Base-by-base conservation (phyloP, 2,888 invertebrate species). In the Gisinianus flammeolus region DNA sequence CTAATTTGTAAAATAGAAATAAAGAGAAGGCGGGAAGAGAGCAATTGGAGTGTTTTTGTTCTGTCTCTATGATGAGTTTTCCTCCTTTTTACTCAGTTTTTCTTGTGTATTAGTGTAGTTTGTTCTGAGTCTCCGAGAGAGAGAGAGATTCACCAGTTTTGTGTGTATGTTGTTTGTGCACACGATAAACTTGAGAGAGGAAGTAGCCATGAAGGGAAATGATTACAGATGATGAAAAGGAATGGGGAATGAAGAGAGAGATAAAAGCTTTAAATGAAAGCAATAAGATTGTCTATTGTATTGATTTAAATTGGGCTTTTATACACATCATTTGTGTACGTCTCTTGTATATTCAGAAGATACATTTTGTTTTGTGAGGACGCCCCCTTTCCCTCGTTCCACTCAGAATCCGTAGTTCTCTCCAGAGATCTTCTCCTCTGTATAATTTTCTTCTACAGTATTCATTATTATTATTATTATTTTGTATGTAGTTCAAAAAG, bases 211-310 rank as follows among this genome's bases (percentile, higher is more conserved):
- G 58, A 62, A 26, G 16, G 62, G 12, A 26, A 26, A 62, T 62
- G 5, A 26, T 62, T 62, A 62, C 26, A 26, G 62, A 62, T 62
- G 54, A 54, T 54, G 62, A 62, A 62, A 26, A 62, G 62, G 62
- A 62, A 62, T 62, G 24, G 62, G 8, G 22, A 62, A 62, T 62
- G 62, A 26, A 6, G 28, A 26, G 6, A 8, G 26, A 28, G 62
- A 62, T 26, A n/a, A n/a, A 54, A 12, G 16, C 6, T 54, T n/a
- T n/a, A n/a, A n/a, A n/a, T n/a, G n/a, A n/a, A 10, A 26, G 12
- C 26, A 62, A 28, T 28, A 26, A 26, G 62, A 62, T 58, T 58
- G n/a, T n/a, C 6, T 6, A 62, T 62, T 62, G 26, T 62, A 62
- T 62, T 62, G 62, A 62, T 62, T 62, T 6, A 62, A 62, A 62